A percentile compares a stretch with the other conserved stretches of the same genome.
Conservation (phyloP, 2,797 vertebrate genomes). For the Babyrousa celebensis region DNA sequence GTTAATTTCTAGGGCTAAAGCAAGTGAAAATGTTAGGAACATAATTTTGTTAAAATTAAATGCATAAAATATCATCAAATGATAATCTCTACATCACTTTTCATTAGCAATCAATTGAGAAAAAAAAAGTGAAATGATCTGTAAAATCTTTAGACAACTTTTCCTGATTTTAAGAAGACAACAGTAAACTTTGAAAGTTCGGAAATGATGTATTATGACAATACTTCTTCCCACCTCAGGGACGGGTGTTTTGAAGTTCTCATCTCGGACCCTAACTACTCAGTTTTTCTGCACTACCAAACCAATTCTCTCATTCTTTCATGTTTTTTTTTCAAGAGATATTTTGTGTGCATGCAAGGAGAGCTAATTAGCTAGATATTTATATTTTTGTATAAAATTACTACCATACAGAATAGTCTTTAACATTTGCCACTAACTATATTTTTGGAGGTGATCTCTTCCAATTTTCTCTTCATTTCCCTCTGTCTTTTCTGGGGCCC, state of each 20-base stretch:
- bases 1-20: slow-evolving; percentile 91
- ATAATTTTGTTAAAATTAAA: not conserved
- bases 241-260: not conserved
- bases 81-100: not conserved
- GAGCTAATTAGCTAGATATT: not conserved
- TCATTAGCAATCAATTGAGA: not conserved
- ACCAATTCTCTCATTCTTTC: not conserved
- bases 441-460: not conserved
- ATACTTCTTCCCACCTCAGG: not conserved
- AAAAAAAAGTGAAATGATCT: not conserved
- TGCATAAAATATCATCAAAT: not conserved
- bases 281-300: not conserved
- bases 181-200: not conserved
- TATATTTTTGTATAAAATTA: not conserved
- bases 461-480: not conserved
- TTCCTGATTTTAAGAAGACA: not conserved
- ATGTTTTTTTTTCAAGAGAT: not conserved
- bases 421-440: not conserved
- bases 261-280: not conserved
- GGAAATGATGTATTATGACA: no score
- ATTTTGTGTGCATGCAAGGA: not conserved
- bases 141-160: not conserved
- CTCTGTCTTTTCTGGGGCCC: not conserved
- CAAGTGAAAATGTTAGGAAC: not conserved
- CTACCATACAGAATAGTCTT: not conserved